Base-by-base conservation (phyloP, 2,888 invertebrate genomes). In the Zele albiditarsus region DNA sequence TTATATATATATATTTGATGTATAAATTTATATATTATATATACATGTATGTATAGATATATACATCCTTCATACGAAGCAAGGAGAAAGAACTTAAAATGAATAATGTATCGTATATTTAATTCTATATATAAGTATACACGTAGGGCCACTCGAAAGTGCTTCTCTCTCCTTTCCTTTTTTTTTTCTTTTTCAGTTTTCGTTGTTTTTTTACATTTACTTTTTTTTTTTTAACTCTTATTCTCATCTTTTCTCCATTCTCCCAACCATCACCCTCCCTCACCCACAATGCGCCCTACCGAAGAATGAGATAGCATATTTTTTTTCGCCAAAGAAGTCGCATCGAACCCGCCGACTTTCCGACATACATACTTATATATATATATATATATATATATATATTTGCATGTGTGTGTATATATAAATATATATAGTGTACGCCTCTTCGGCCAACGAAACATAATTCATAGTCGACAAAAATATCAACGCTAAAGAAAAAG, bases 71-170 rank as follows among this genome's bases (percentile, higher is more conserved):
- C 82, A 81, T 80, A 83, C 85, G 83, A 63, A 84, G 86, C 86
- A 86, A 84, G 85, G 86, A 87, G 88, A 88, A 89, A 88, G 87
- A 89, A 87, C 86, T 89, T 87, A 85, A 88, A 89, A 89, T 89
- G 89, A 89, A 89, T 89, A 89, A 89, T 89, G 89, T 89, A 89
- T 89, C 87, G 89, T 89, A 89, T 89, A 89, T 88, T 88, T 89
- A 89, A 89, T 89, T 86, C 84, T 83, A 87, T 85, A 87, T 84
- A 84, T 74, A 77, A 67, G 74, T 75, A 77, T 71, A 77, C 71
- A 80, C 79, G 81, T 78, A 80, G 63, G 58, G 75, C 66, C 71
- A 71, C 70, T 58, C 46, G 71, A 62, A 25, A 63, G 28, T 71
- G 49, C 73, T 66, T 75, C 68, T 69, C 20, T 70, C 63, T 73